Base-by-base conservation (phyloP, 1,140 invertebrate species). In the Arctopsyche grandis region DNA sequence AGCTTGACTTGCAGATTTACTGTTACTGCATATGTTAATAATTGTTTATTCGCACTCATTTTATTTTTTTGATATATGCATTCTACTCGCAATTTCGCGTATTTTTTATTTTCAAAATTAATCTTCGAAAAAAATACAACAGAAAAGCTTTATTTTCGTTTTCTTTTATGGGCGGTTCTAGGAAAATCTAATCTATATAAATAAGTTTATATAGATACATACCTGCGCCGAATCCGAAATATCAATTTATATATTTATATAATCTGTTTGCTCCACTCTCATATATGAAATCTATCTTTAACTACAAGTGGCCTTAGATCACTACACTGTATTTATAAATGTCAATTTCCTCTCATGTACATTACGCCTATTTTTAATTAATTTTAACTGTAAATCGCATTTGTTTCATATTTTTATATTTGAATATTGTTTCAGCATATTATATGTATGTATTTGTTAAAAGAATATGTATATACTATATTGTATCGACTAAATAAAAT, bases 261-360 rank as follows among this genome's bases (percentile, higher is more conserved):
- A 7, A 38, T 38, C 7, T 38, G 3, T 38, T 38, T 4, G 7
- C 29, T 38, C 7, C 29, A 38, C 7, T 38, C 29, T 26, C 10
- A 26, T 66, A 21, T 21, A 66, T 21, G 10, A 75, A 24, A 12
- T 75, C 29, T 71, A 75, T 75, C 73, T 75, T 76, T 79, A 75
- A 75, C 63, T 69, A 75, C n/a, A 79, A 75, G 78, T 79, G 78
- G 71, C 78, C 78, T 79, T 79, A 79, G 78, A 79, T 79, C 78
- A 79, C 78, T 69, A 75, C 60, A 24, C 24, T 77, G 26, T 71
- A 78, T 78, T 46, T 66, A 21, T 71, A 71, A 44, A 16, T 71
- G 38, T 69, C 10, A 38, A 46, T 71, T 46, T 71, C 21, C 60
- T 66, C n/a, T 71, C 69, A 71, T 71, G 21, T 71, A 46, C 10